Conservation (phyloP, 35 echinoderm and acorn worm species). For the Stichopus chloronotus region DNA sequence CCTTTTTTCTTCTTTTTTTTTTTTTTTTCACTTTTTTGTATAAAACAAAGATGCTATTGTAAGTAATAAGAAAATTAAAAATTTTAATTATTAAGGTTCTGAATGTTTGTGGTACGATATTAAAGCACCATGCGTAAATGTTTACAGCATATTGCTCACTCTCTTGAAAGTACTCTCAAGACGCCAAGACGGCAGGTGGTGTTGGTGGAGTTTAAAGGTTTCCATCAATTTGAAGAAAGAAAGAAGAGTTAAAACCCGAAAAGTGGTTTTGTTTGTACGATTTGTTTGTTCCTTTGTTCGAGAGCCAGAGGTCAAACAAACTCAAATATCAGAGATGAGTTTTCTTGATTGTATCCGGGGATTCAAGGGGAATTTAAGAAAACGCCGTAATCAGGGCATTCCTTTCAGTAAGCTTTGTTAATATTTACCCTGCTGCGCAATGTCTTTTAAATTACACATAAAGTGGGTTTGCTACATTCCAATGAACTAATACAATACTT, state of each 20-base stretch:
- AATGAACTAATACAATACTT: not conserved
- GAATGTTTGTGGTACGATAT: not conserved
- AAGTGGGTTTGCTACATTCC: not conserved
- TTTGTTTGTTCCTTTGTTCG: too few relatives aligned
- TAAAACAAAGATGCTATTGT: not conserved
- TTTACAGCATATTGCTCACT: not conserved
- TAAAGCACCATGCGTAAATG: not conserved
- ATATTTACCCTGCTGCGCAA: not conserved
- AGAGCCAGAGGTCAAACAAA: too few relatives aligned
- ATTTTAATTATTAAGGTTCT: too few relatives aligned
- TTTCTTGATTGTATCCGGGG: too few relatives aligned
- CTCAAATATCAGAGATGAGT: too few relatives aligned
- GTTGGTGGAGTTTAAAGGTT: not conserved
- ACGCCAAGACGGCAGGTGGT: not conserved
- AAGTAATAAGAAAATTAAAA: not conserved
- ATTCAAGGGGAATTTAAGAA: too few relatives aligned
- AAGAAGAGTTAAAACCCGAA: too few relatives aligned
- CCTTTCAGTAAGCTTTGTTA: not conserved
- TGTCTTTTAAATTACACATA: not conserved
- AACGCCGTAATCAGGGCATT: too few relatives aligned
- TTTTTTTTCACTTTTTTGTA: not conserved
- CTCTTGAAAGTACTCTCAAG: not conserved
- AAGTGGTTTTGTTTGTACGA: too few relatives aligned
- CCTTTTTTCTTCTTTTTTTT: not conserved
- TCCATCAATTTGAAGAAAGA: not conserved